Percentiles rank a stretch among this genome's conserved stretches.
Evolutionary conservation across 2,888 invertebrate species (phyloP).

Genomic region (Pterobdella sp.): DNA sequence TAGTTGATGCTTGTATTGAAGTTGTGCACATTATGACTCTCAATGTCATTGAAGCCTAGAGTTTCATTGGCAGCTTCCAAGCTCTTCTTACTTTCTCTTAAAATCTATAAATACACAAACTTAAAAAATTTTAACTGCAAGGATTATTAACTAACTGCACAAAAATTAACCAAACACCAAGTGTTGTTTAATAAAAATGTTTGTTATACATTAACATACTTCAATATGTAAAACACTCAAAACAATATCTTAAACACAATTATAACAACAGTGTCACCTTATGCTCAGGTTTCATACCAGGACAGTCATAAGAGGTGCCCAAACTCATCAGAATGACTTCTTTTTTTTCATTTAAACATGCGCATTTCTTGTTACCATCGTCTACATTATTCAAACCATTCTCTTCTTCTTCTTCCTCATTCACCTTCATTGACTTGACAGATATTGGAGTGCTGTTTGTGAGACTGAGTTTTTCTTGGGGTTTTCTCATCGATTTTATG

Average conservation of each 20-base stretch:
- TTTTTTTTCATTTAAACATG: slow-evolving; percentile 13
- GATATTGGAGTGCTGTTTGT: not conserved
- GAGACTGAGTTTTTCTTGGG: not conserved
- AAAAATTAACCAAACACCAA: no score
- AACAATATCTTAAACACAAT: no score
- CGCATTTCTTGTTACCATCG: slow-evolving; percentile 4
- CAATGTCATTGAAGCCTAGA: no score
- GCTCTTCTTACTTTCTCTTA: not conserved
- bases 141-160: no score
- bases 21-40: no score
- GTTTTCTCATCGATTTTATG: not conserved
- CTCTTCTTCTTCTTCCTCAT: not conserved
- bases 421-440: not conserved
- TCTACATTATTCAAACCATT: slow-evolving; percentile 30
- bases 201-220: not conserved
- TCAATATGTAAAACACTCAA: no score
- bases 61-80: no score
- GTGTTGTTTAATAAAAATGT: no score
- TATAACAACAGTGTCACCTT: slow-evolving; percentile 52
- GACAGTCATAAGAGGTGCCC: slow-evolving; percentile 56
- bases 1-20: not conserved
- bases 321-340: slow-evolving; percentile 66
- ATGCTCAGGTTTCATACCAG: slow-evolving; percentile 63
- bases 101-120: not conserved
- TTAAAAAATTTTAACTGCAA: not conserved